Percentiles rank a stretch among this genome's conserved stretches.
Evolutionary conservation across 2,113 vertebrate genomes (phyloP).

Genomic region (Brienomyrus longianalis): DNA sequence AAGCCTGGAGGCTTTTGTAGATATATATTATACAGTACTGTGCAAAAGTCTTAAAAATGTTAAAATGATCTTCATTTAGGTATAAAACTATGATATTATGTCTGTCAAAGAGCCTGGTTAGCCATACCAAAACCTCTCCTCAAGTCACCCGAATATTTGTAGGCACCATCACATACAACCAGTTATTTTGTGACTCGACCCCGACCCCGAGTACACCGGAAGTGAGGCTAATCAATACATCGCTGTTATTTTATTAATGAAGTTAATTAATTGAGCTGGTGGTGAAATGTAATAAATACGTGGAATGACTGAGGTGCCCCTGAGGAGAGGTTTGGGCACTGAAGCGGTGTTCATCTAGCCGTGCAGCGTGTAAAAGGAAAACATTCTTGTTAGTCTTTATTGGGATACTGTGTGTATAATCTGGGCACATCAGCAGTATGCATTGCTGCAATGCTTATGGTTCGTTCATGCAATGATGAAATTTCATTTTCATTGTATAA

Average conservation of each 20-base stretch:
- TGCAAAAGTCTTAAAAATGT: not conserved
- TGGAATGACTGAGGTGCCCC: not conserved
- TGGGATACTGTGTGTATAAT: not conserved
- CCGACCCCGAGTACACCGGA: not conserved
- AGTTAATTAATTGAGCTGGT: not conserved
- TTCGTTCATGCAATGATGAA: not conserved
- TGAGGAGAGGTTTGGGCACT: not conserved
- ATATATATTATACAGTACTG: not conserved
- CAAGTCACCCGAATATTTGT: not conserved
- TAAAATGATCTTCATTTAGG: not conserved
- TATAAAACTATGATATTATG: not conserved
- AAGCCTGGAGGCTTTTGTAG: not conserved
- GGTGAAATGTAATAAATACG: not conserved
- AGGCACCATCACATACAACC: not conserved
- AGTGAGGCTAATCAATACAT: not conserved
- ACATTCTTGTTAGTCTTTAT: too few relatives aligned
- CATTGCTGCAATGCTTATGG: not conserved
- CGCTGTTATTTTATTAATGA: not conserved
- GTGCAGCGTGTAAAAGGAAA: not conserved
- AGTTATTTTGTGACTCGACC: not conserved
- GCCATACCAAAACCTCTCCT: not conserved
- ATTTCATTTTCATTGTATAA: not conserved
- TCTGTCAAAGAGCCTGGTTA: not conserved
- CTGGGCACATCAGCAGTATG: not conserved
- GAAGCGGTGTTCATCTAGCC: not conserved